A percentile compares a stretch with the other conserved stretches of the same genome.
Conservation (phyloP, 2,888 invertebrate genomes). For the Pasiphila rectangulata region DNA sequence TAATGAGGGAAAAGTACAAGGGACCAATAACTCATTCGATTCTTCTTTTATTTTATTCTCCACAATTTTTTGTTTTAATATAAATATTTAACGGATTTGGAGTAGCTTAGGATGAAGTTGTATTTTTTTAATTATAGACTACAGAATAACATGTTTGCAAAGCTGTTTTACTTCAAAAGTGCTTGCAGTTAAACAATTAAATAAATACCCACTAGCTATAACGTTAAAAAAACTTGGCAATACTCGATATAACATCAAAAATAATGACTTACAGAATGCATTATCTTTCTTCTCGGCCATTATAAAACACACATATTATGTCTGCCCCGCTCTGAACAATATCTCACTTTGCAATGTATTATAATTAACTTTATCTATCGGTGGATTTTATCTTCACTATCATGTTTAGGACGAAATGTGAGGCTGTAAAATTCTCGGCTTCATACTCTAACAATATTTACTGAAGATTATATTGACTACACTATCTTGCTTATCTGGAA, state of each 20-base stretch:
- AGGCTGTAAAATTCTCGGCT: slow-evolving; percentile 45
- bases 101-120: too few species aligned
- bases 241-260: background rate
- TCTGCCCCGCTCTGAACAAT: slow-evolving; percentile 3
- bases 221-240: too few species aligned
- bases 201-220: too few species aligned
- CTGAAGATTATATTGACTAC: slow-evolving; percentile 61
- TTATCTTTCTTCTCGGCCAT: slow-evolving; percentile 51
- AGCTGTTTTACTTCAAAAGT: too few species aligned
- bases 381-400: slow-evolving; percentile 26
- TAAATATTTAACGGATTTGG: too few species aligned
- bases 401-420: slow-evolving; percentile 53
- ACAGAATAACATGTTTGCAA: too few species aligned
- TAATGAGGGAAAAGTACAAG: too few species aligned
- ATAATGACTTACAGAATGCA: slow-evolving; percentile 63
- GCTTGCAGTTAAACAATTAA: too few species aligned
- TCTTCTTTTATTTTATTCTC: too few species aligned
- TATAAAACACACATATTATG: slow-evolving; percentile 8
- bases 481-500: slow-evolving; percentile 59
- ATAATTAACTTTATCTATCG: slow-evolving; percentile 33
- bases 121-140: too few species aligned
- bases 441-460: slow-evolving; percentile 63
- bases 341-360: slow-evolving; percentile 22
- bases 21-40: too few species aligned
- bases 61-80: too few species aligned